phyloP scores from a whole-genome alignment of 1,140 invertebrate genomes.

The Psix sp. region DNA sequence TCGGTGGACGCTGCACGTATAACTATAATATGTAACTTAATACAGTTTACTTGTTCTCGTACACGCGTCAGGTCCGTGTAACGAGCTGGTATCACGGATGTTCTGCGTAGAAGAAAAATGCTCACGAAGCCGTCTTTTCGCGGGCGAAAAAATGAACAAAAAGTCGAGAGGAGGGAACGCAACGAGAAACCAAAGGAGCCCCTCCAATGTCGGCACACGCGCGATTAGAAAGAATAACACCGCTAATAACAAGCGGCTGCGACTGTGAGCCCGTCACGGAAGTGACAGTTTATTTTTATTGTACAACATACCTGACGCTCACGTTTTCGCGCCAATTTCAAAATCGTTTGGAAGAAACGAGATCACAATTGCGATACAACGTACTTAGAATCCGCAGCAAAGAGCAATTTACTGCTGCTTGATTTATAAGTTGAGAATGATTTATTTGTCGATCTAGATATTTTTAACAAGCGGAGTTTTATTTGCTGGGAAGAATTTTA shows the following conservation, averaged over 20 bases:
- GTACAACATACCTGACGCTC: slow-evolving; percentile 14
- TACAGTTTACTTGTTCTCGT: slow-evolving; percentile 46
- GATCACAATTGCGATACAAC: slow-evolving; percentile 19
- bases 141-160: slow-evolving; percentile 6
- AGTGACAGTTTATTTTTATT: slow-evolving; percentile 48
- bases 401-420: slow-evolving; percentile 9
- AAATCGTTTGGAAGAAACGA: slow-evolving; percentile 32
- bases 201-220: slow-evolving; percentile 41
- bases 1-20: slow-evolving; percentile 18
- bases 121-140: slow-evolving; percentile 34
- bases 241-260: slow-evolving; percentile 26
- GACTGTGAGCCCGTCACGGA: slow-evolving; percentile 25
- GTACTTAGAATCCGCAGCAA: neutral
- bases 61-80: slow-evolving; percentile 16
- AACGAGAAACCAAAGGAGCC: slow-evolving; percentile 2
- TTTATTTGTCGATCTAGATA: neutral
- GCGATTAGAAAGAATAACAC: slow-evolving; percentile 43
- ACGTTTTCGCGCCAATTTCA: slow-evolving; percentile 19
- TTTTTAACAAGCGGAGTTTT: too few relatives aligned
- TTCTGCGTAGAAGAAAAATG: slow-evolving; percentile 34
- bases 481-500: too few relatives aligned
- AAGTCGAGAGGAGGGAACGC: neutral
- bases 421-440: slow-evolving; percentile 4
- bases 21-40: slow-evolving; percentile 36
- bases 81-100: slow-evolving; percentile 41